Evolutionary conservation across 2,797 vertebrate species (phyloP).

Genomic region (Lacerta viridis): DNA sequence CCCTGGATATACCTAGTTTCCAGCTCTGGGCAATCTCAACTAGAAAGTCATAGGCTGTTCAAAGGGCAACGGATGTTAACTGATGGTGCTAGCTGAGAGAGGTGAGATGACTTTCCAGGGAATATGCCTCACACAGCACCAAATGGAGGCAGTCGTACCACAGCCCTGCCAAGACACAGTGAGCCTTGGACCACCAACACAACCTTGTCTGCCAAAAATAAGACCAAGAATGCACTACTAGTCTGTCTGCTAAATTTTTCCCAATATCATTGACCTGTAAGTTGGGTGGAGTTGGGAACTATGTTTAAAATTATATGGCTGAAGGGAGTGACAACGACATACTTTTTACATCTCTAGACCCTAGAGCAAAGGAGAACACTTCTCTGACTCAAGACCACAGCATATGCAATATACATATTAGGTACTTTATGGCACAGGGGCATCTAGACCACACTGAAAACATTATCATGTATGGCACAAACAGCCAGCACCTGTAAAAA

Average conservation of each 20-base stretch:
- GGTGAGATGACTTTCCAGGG: background rate
- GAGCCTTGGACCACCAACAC: background rate
- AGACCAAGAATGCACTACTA: background rate
- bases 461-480: background rate
- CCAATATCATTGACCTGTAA: too few species aligned
- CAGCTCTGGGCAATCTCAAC: background rate
- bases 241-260: too few species aligned
- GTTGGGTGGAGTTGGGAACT: too few species aligned
- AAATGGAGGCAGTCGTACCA: slow-evolving; percentile 37
- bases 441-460: too few species aligned
- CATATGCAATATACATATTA: background rate
- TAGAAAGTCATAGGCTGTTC: slow-evolving; percentile 9
- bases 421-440: background rate
- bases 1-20: background rate
- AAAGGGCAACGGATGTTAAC: background rate
- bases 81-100: too few species aligned
- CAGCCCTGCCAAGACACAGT: background rate
- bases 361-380: background rate
- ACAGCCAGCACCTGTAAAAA: too few species aligned
- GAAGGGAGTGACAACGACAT: background rate
- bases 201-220: background rate
- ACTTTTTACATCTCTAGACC: background rate
- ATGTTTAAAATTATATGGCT: background rate
- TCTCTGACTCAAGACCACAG: background rate
- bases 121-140: background rate